Percentiles rank a stretch among this genome's conserved stretches.
phyloP scores from a whole-genome alignment of 1,140 invertebrate species.

The Trichogramma pretiosum region DNA sequence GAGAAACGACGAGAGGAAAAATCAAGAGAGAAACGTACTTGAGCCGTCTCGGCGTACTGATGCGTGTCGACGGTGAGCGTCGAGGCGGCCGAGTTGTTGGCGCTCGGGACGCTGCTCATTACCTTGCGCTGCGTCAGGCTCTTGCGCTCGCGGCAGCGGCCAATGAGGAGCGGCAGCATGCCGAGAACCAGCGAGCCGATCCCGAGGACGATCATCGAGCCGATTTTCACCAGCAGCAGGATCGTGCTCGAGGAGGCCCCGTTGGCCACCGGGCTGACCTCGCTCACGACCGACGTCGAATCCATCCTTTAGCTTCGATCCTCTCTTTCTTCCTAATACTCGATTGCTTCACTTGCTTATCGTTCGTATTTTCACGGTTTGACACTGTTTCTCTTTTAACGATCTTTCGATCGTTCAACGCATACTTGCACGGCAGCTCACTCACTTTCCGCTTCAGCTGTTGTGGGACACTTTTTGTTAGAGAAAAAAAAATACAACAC shows the following conservation, averaged over 20 bases:
- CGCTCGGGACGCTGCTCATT: conserved; percentile 30
- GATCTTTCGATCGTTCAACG: no score
- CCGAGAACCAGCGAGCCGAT: conserved; percentile 47
- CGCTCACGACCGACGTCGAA: conserved; percentile 7
- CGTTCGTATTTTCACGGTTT: no score
- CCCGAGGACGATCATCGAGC: conserved; percentile 49
- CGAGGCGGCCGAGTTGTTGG: no score
- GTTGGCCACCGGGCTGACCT: conserved; percentile 5
- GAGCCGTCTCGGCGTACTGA: conserved; percentile 17
- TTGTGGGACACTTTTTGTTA: no score
- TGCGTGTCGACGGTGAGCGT: conserved; percentile 25
- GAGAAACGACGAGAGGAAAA: not conserved
- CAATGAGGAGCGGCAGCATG: conserved; percentile 46
- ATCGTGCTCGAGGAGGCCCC: conserved; percentile 9
- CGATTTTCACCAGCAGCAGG: conserved; percentile 44
- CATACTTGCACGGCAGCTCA: no score
- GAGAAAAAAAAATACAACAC: no score
- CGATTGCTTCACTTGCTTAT: not conserved
- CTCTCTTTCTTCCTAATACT: not conserved
- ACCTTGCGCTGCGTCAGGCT: conserved; percentile 25
- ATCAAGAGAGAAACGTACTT: no score
- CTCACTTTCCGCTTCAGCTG: no score
- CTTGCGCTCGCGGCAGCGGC: conserved; percentile 33
- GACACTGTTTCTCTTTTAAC: no score
- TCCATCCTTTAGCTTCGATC: conserved; percentile 18